These are phyloP conservation scores for Rhingia campestris DNA, from an alignment of 2,888 invertebrate genomes.

Conservation along the genomic window DNA sequence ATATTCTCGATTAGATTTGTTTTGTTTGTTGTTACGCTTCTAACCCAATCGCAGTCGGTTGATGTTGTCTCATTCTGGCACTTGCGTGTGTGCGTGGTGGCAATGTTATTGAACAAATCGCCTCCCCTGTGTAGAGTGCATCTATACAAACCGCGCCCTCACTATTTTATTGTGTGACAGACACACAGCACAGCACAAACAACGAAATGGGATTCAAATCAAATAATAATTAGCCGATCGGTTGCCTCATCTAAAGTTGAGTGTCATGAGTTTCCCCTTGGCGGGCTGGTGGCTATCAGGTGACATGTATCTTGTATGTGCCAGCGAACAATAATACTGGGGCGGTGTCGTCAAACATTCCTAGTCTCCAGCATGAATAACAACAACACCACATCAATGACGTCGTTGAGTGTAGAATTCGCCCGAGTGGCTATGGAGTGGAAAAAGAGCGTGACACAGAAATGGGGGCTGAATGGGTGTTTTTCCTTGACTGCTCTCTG, in stretches of 20 bases:
- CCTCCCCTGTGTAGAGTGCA: constrained; percentile 28
- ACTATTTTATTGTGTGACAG: background rate
- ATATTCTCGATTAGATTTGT: constrained; percentile 49
- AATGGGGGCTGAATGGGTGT: constrained; percentile 72
- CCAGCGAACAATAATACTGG: constrained; percentile 9
- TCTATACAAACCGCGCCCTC: constrained; percentile 52
- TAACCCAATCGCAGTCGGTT: constrained; percentile 13
- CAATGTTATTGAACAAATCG: constrained; percentile 26
- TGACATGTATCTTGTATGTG: constrained; percentile 36
- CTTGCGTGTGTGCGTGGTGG: background rate
- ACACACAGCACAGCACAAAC: background rate
- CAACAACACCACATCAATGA: constrained; percentile 51
- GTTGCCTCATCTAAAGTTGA: constrained; percentile 33
- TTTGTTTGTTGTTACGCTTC: constrained; percentile 50
- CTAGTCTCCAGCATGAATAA: constrained; percentile 41
- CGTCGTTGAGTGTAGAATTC: constrained; percentile 43
- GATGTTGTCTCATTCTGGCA: constrained; percentile 9
- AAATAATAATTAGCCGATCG: constrained; percentile 56
- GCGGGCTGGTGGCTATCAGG: constrained; percentile 34
- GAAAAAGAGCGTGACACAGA: constrained; percentile 63
- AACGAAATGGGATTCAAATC: constrained; percentile 42
- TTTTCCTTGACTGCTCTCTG: constrained; percentile 60
- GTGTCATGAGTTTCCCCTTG: constrained; percentile 31
- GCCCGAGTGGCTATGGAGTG: constrained; percentile 12
- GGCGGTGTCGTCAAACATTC: constrained; percentile 4